Percentiles rank a stretch among this genome's conserved stretches.
Conservation (phyloP, 2,888 invertebrate genomes). For the Uloborus plumipes region DNA sequence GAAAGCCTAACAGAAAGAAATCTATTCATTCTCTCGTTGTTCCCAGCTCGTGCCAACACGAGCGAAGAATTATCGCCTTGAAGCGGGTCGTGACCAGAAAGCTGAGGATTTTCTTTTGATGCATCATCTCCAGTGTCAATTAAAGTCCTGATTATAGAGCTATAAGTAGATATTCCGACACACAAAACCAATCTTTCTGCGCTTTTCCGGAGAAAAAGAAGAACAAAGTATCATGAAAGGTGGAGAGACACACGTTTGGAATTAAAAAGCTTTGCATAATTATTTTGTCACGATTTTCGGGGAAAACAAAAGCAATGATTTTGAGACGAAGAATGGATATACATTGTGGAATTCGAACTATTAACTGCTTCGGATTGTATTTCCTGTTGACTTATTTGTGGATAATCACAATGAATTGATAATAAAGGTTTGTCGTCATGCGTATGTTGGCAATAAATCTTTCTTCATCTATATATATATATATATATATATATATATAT, state of each 20-base stretch:
- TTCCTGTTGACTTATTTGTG: no score
- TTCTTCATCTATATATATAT: no score
- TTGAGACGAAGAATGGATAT: no score
- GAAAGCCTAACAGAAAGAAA: no score
- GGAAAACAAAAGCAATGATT: no score
- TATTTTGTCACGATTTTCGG: conserved; percentile 9
- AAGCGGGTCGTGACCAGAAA: conserved; percentile 16
- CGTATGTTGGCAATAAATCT: no score
- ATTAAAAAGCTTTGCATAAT: background rate
- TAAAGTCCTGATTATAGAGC: conserved; percentile 16
- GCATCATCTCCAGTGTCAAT: conserved; percentile 19
- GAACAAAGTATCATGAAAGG: conserved; percentile 2
- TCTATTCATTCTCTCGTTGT: no score
- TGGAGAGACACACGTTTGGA: background rate
- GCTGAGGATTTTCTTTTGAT: conserved; percentile 10
- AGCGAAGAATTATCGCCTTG: conserved; percentile 18
- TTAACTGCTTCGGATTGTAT: no score
- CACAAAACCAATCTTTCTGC: conserved; percentile 3
- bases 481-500: no score
- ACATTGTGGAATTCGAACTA: no score
- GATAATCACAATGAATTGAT: no score
- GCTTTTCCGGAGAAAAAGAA: background rate
- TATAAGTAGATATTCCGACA: background rate
- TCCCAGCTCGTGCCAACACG: conserved; percentile 19
- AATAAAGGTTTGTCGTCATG: no score